These are phyloP conservation scores for Aurelia sp. DNA, from an alignment of 30 jellyfish, hydroid and myxozoan genomes.

Conservation along the genomic window DNA sequence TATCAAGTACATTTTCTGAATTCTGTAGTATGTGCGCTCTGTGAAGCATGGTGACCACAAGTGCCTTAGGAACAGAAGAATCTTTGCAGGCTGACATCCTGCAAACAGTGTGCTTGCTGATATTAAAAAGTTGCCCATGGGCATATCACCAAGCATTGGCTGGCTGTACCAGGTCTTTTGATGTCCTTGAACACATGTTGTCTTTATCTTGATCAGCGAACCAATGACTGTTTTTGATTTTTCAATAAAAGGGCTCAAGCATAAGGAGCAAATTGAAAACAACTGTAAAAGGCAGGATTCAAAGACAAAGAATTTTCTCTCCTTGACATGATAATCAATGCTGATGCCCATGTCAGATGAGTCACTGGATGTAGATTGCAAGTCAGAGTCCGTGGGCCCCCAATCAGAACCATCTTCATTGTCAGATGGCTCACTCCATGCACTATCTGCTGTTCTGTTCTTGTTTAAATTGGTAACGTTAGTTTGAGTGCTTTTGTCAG, in stretches of 20 bases:
- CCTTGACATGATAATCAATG: background rate
- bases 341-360: background rate
- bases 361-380: slow-evolving; percentile 1
- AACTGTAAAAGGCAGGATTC: slow-evolving; percentile 11
- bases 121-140: slow-evolving; percentile 15
- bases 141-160: slow-evolving; percentile 21
- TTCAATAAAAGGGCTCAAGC: background rate
- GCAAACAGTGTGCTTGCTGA: slow-evolving; percentile 15
- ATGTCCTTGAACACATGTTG: background rate
- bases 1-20: slow-evolving; percentile 16
- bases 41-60: slow-evolving; percentile 14
- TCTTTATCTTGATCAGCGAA: background rate
- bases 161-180: slow-evolving; percentile 13
- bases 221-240: background rate
- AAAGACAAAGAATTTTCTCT: slow-evolving; percentile 2
- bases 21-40: slow-evolving; percentile 4
- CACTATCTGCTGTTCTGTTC: background rate
- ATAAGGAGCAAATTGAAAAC: background rate
- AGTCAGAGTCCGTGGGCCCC: background rate
- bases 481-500: slow-evolving; percentile 2
- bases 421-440: slow-evolving; percentile 11
- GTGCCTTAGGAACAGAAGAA: background rate
- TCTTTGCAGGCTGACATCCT: slow-evolving; percentile 24
- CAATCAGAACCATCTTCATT: background rate
- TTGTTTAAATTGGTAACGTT: background rate